Evolutionary conservation across 1,140 invertebrate genomes (phyloP).

Genomic region (Amphibalanus amphitrite): DNA sequence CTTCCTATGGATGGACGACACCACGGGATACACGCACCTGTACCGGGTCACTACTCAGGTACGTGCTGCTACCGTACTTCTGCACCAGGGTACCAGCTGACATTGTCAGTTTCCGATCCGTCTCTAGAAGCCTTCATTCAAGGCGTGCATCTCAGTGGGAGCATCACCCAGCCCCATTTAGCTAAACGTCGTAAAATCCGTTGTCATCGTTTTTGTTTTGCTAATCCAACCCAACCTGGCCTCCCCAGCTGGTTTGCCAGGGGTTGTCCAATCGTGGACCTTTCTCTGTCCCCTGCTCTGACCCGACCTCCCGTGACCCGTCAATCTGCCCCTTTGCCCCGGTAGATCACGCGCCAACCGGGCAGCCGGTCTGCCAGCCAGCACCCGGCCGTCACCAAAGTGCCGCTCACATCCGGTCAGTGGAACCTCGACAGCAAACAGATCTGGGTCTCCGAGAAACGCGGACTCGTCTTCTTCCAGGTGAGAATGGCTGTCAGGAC

Average conservation of each 20-base stretch:
- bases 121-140: background rate
- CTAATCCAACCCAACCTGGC: no score
- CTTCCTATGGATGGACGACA: background rate
- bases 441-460: constrained; percentile 53
- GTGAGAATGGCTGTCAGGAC: background rate
- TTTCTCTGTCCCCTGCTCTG: no score
- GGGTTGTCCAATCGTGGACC: no score
- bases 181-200: no score
- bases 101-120: background rate
- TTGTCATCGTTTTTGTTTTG: no score
- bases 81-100: background rate
- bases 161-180: no score
- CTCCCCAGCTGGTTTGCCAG: no score
- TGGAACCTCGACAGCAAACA: constrained; percentile 63
- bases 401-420: constrained; percentile 55
- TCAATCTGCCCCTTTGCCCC: background rate
- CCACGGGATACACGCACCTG: background rate
- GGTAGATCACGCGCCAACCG: constrained; percentile 11
- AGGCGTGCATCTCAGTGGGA: background rate
- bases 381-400: constrained; percentile 37
- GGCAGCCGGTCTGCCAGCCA: background rate
- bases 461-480: constrained; percentile 60
- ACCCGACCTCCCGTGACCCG: constrained; percentile 14
- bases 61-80: background rate
- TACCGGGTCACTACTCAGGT: background rate